Percentiles rank a stretch among this genome's conserved stretches.
phyloP scores from a whole-genome alignment of 2,113 vertebrate genomes.

The Spea multiplicata region DNA sequence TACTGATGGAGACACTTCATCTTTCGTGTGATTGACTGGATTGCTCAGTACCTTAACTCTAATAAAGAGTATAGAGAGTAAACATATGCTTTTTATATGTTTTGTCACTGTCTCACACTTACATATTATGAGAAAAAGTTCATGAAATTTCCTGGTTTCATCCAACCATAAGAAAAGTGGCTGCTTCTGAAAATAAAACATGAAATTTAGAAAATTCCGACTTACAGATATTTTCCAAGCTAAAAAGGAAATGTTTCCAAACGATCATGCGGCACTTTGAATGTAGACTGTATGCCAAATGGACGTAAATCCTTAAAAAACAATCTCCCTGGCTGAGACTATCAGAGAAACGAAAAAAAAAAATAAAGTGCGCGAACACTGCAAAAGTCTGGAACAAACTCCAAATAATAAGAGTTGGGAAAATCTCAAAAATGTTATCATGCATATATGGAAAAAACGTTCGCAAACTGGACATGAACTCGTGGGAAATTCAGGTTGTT shows the following conservation, averaged over 20 bases:
- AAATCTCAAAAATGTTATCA: conserved; percentile 36
- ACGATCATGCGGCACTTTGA: conserved; percentile 6
- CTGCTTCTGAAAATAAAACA: neutral
- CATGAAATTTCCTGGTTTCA: neutral
- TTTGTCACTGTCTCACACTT: no score
- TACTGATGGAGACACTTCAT: no score
- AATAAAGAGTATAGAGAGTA: no score
- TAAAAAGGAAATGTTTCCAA: conserved; percentile 17
- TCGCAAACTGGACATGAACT: conserved; percentile 19
- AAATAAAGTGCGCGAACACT: conserved; percentile 1
- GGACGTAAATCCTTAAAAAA: conserved; percentile 29
- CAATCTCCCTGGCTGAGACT: conserved; percentile 20
- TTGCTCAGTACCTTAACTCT: no score
- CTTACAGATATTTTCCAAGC: conserved; percentile 15
- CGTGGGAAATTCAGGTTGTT: conserved; percentile 16
- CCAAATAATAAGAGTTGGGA: conserved; percentile 22
- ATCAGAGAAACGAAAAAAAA: conserved; percentile 23
- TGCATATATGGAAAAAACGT: conserved; percentile 29
- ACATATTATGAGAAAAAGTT: no score
- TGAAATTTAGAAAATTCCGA: neutral
- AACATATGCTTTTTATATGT: no score
- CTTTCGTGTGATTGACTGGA: no score
- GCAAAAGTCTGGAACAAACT: conserved; percentile 12
- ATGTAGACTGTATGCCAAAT: conserved; percentile 15
- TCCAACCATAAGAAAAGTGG: neutral